Percentiles rank a stretch among this genome's conserved stretches.
phyloP scores from a whole-genome alignment of 2,797 vertebrate species.

The Periparus ater region DNA sequence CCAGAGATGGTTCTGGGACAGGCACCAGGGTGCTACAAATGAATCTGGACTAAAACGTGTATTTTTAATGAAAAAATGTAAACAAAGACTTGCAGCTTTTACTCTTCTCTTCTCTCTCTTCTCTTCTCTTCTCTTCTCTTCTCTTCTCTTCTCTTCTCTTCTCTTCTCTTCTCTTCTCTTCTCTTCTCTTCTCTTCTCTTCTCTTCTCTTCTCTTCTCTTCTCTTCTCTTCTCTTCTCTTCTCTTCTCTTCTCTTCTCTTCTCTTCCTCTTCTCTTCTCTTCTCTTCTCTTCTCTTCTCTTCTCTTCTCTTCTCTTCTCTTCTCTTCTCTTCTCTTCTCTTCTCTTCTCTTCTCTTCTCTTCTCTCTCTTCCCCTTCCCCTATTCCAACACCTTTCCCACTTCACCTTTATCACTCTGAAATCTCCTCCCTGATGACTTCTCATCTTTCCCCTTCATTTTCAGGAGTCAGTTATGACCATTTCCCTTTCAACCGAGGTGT shows the following conservation, averaged over 20 bases:
- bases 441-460: background rate
- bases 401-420: background rate
- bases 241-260: background rate
- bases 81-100: background rate
- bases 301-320: background rate
- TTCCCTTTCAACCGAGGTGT: fast-evolving
- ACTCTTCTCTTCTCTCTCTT: background rate
- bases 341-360: background rate
- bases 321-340: background rate
- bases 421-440: background rate
- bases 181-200: background rate
- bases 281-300: background rate
- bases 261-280: background rate
- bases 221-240: background rate
- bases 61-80: background rate
- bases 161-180: no score
- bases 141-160: background rate
- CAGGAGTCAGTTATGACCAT: fast-evolving
- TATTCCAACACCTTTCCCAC: background rate
- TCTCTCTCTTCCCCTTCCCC: background rate
- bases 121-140: background rate
- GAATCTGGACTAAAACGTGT: background rate
- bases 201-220: background rate
- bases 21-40: background rate
- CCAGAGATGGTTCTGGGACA: background rate